Conservation (phyloP, 2,113 vertebrate species). For the Gambusia holbrooki region DNA sequence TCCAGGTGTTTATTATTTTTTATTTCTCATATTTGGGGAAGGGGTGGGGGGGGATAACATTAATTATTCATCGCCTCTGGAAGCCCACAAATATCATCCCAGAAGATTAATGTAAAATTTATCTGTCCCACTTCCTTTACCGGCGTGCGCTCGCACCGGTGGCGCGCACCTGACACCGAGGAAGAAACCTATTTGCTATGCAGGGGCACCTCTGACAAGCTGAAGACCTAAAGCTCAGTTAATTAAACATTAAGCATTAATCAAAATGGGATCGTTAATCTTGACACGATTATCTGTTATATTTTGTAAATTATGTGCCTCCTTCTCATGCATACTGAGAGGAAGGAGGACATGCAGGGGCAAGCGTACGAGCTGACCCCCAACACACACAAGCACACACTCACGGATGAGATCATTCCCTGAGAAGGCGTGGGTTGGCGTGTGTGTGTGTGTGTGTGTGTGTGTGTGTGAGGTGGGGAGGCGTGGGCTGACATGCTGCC, state of each 20-base stretch:
- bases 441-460: neutral
- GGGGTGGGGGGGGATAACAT: conserved; percentile 2
- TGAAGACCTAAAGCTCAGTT: conserved; percentile 62
- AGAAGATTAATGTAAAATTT: conserved; percentile 65
- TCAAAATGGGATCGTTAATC: conserved; percentile 73
- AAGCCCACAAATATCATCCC: conserved; percentile 55
- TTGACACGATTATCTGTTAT: conserved; percentile 70
- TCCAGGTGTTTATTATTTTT: conserved; percentile 56
- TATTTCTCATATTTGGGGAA: conserved; percentile 44
- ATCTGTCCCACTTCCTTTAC: conserved; percentile 43
- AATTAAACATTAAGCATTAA: conserved; percentile 75
- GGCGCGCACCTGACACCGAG: conserved; percentile 44
- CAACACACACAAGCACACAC: conserved; percentile 9
- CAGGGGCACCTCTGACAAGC: conserved; percentile 43
- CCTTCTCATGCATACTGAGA: conserved; percentile 39
- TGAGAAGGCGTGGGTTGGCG: neutral
- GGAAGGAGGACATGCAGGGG: neutral
- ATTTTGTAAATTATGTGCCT: conserved; percentile 61
- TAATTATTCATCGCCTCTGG: conserved; percentile 64
- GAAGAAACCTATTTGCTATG: conserved; percentile 58
- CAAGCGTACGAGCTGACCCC: conserved; percentile 17
- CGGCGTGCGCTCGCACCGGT: neutral
- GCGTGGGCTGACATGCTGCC: neutral
- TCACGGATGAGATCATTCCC: neutral
- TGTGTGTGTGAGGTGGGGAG: neutral